Evolutionary conservation across 1,140 invertebrate genomes (phyloP), one percentile per base, ranked within the genome.

Genomic region (Scaptomyza montana): DNA sequence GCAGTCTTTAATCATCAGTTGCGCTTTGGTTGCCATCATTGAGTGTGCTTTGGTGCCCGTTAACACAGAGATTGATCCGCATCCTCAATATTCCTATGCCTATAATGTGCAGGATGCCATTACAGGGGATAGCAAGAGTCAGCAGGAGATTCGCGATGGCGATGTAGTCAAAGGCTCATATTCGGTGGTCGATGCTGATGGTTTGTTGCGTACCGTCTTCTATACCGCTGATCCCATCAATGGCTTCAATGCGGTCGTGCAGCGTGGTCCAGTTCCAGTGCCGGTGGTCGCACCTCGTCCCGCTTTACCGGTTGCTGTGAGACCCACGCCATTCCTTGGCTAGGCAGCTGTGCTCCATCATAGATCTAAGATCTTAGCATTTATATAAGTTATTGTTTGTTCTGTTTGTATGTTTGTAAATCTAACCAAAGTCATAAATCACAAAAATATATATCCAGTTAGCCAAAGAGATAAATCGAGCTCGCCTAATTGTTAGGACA

Each of bases 101-200:
- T 95, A 95, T 71, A 93, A 93, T 63, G 94, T 95, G 2, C 93
- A 94, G 43, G 94, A 95, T 86, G 92, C 93, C 19, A 90, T 93
- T 65, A 95, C 93, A 74, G 94, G 95, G 5, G 94, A 95, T 77
- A 94, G 92, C 92, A 94, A 95, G 91, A 94, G 92, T 71, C 94
- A 94, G 80, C 92, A 93, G 64, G 94, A 95, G 85, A 93, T 93
- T 72, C 93, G 94, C 16, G 92, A 94, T 69, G 94, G 94, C n/a
- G 94, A 94, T 73, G 77, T 94, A 7, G 94, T 94, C 12, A 93
- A 93, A 72, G 94, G 94, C 21, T 92, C 92, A 53, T 94, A 94
- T 80, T 94, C 93, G 0, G 81, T 94, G 12, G 92, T 94, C 12
- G 94, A 94, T 41, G 92, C 94, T 30, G 94, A 94, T 62, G 94